Evolutionary conservation across 2,113 vertebrate species (phyloP), one percentile per base, ranked within the genome.

Genomic region (Athene cunicularia): DNA sequence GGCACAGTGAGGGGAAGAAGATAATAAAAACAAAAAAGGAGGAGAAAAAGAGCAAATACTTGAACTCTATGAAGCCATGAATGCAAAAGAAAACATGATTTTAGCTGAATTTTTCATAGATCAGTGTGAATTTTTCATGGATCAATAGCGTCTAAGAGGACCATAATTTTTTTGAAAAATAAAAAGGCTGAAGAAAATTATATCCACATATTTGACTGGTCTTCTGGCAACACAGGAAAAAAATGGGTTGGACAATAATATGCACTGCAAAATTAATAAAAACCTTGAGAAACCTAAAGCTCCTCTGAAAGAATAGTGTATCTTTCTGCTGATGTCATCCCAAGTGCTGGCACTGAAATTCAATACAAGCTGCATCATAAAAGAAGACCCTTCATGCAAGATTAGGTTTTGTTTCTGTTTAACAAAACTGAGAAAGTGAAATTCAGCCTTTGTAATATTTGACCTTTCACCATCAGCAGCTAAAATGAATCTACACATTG

Each of bases 11-110:
- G 11, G 12, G 33, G 4, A 33, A 35, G 3, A 35, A 50, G 4
- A 26, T 2, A 58, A 56, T 12, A 30, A 47, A 27, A 28, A 16
- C 4, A 17, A 12, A 9, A 47, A 9, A 32, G 22, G 30, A 20
- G 7, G 12, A 1, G 1, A 4, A 4, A 0, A 27, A 20, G 1
- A 41, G 5, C 11, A 37, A 37, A 37, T 7, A 3, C 2, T 9
- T 35, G 21, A 47, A 39, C 5, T 66, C 5, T n/a, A 8, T 41
- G 28, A 76, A 22, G 13, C 26, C 6, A 8, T 26, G 23, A 79
- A 66, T 47, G 22, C 1, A 63, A 64, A 67, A 71, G 10, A 23
- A 15, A 52, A 74, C 2, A 37, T 27, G 3, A 33, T 23, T 68
- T 76, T 37, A 49, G 3, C 5, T 43, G 20, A 26, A 5, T 52